Conservation (phyloP, 2,113 vertebrate genomes). For the Rhipidura dahli region DNA sequence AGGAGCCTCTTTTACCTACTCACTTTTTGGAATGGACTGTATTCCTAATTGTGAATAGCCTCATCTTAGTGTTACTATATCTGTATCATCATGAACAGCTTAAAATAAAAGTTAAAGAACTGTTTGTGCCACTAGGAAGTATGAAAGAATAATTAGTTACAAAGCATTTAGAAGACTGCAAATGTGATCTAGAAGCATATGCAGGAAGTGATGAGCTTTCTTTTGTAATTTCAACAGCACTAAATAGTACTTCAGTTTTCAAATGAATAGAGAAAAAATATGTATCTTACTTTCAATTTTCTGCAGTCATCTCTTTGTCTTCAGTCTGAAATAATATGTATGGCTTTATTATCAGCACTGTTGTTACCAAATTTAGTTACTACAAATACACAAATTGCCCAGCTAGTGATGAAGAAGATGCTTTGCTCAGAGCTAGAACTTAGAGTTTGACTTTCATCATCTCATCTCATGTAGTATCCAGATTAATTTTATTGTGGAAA, state of each 20-base stretch:
- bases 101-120: background rate
- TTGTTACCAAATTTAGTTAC: background rate
- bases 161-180: background rate
- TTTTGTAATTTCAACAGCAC: constrained; percentile 6
- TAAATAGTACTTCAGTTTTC: background rate
- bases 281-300: background rate
- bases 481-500: background rate
- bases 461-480: background rate
- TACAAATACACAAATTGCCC: background rate
- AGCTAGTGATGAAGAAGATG: background rate
- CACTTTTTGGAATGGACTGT: background rate
- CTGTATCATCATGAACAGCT: background rate
- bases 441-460: background rate
- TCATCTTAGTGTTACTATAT: background rate
- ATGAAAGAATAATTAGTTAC: background rate
- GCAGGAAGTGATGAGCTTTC: background rate
- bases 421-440: background rate
- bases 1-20: background rate
- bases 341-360: background rate
- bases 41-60: background rate
- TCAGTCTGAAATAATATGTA: background rate
- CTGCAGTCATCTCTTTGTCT: background rate
- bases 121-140: background rate
- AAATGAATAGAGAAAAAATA: background rate
- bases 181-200: background rate